Evolutionary conservation across 30 jellyfish, hydroid and myxozoan genomes (phyloP).

Genomic region (Turritopsis dohrnii): DNA sequence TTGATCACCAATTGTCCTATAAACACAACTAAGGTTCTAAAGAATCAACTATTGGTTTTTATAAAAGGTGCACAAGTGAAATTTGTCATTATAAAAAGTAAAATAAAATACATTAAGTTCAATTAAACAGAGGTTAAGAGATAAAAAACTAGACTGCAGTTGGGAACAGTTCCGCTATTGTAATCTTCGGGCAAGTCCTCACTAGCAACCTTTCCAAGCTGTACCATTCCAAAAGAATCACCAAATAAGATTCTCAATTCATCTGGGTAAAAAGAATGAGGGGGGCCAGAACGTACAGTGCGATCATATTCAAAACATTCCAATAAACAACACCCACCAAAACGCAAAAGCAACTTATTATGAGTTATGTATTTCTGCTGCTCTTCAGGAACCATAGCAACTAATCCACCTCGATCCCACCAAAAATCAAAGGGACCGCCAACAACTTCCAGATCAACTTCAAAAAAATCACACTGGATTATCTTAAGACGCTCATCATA

Average conservation of each 20-base stretch:
- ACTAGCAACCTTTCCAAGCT: background rate
- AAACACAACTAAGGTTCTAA: no score
- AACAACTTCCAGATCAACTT: constrained; percentile 15
- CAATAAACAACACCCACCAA: background rate
- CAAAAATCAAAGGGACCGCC: constrained; percentile 29
- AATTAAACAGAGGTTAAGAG: background rate
- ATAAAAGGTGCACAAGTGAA: no score
- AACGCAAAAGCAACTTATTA: background rate
- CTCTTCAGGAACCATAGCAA: constrained; percentile 40
- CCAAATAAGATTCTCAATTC: background rate
- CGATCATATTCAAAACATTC: constrained; percentile 28
- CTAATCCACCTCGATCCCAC: constrained; percentile 36
- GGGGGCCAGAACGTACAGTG: background rate
- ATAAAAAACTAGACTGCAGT: background rate
- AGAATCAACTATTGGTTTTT: no score
- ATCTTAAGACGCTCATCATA: constrained; percentile 17
- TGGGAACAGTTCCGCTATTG: background rate
- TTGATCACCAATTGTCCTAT: no score
- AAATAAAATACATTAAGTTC: background rate
- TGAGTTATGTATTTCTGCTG: constrained; percentile 32
- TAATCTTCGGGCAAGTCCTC: constrained; percentile 12
- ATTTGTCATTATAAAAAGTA: no score
- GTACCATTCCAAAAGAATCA: background rate
- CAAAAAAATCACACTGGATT: constrained; percentile 24
- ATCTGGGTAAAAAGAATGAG: background rate